Conservation (phyloP, 2,113 vertebrate genomes). For the Monarcha castaneiventris region DNA sequence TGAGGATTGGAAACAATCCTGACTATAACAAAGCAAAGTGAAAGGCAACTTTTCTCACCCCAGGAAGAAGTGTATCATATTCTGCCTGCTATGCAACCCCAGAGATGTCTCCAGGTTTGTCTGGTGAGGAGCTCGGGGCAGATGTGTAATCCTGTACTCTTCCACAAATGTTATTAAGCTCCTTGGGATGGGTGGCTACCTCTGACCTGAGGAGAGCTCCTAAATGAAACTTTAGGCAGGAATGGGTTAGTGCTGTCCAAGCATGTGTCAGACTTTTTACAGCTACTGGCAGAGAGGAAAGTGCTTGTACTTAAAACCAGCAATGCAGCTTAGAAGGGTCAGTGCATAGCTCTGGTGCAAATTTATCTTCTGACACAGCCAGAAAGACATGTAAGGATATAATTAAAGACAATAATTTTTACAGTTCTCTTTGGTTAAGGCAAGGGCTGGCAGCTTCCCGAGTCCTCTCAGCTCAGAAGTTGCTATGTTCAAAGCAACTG, state of each 20-base stretch:
- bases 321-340: not conserved
- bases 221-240: not conserved
- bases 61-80: not conserved
- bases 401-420: not conserved
- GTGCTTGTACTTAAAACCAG: not conserved
- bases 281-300: not conserved
- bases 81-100: not conserved
- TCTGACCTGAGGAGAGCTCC: not conserved
- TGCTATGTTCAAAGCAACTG: not conserved
- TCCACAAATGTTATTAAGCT: not conserved
- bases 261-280: not conserved
- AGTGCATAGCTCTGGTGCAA: not conserved
- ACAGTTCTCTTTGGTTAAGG: conserved; percentile 37
- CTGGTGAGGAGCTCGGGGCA: not conserved
- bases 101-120: not conserved
- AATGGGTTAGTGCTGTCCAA: not conserved
- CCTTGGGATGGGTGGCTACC: not conserved
- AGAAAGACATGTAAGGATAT: not conserved
- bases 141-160: not conserved
- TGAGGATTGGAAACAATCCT: not conserved
- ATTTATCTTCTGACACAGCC: not conserved
- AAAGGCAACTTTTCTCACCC: not conserved
- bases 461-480: not conserved
- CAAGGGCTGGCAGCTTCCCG: not conserved
- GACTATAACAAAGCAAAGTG: not conserved